Conservation (phyloP, 1,140 invertebrate genomes). For the Chelonus insularis region DNA sequence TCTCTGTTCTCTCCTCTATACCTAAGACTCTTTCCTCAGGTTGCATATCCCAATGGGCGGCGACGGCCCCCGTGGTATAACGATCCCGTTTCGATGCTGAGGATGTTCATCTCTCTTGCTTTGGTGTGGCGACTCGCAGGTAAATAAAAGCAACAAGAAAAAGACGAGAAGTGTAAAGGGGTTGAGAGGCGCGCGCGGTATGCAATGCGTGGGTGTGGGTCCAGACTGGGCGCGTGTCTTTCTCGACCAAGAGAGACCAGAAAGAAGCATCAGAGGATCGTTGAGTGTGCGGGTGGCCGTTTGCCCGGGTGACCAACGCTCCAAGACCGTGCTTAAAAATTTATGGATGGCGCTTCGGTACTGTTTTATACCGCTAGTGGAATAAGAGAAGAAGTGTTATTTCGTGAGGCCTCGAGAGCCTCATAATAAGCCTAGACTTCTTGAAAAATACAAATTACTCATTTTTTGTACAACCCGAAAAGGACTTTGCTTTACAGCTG, state of each 20-base stretch:
- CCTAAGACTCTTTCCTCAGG: conserved; percentile 28
- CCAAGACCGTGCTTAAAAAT: conserved; percentile 38
- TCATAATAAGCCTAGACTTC: conserved; percentile 9
- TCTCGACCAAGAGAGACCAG: conserved; percentile 25
- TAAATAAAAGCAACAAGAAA: conserved; percentile 10
- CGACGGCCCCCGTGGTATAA: conserved; percentile 29
- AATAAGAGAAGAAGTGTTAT: conserved; percentile 39
- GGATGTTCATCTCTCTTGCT: conserved; percentile 10
- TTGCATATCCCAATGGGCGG: conserved; percentile 30
- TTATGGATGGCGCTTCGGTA: conserved; percentile 58
- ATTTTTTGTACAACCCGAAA: too few species aligned
- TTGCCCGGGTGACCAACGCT: not conserved
- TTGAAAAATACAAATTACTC: not conserved
- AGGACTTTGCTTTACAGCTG: too few species aligned
- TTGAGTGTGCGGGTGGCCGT: conserved; percentile 48
- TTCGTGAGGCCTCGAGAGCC: conserved; percentile 31
- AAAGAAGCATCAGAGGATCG: conserved; percentile 28
- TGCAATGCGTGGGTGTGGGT: conserved; percentile 50
- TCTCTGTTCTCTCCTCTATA: not conserved
- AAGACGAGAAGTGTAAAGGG: conserved; percentile 27
- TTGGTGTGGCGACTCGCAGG: conserved; percentile 31
- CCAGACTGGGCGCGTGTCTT: conserved; percentile 50
- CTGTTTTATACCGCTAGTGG: conserved; percentile 25
- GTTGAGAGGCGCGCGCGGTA: conserved; percentile 51
- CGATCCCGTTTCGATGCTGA: conserved; percentile 31